Conservation (phyloP, 2,113 vertebrate species). For the Vidua chalybeata region DNA sequence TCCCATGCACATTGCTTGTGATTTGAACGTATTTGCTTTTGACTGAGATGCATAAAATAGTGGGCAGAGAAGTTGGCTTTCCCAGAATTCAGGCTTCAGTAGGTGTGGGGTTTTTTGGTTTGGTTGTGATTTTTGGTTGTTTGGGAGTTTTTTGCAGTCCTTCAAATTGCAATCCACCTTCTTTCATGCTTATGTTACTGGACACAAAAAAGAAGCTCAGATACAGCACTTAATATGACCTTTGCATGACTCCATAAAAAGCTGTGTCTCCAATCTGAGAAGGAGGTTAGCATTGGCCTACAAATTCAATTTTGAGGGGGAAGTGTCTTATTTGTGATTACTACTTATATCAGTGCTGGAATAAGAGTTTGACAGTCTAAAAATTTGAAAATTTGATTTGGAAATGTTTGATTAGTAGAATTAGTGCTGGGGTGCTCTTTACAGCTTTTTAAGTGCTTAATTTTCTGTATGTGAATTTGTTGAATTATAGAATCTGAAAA, state of each 20-base stretch:
- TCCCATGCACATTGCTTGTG: background rate
- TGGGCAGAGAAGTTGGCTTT: background rate
- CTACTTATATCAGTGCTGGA: background rate
- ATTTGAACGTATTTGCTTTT: background rate
- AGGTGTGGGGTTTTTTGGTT: background rate
- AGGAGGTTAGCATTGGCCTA: background rate
- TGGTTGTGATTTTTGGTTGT: background rate
- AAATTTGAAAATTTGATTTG: background rate
- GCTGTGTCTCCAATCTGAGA: background rate
- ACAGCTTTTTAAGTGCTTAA: background rate
- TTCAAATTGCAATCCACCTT: background rate
- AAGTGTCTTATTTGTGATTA: background rate
- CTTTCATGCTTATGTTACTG: background rate
- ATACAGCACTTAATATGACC: background rate
- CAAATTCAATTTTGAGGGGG: background rate
- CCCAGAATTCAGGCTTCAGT: background rate
- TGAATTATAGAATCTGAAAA: background rate
- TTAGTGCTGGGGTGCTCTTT: background rate
- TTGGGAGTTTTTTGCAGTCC: background rate
- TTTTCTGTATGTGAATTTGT: background rate
- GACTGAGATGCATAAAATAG: background rate
- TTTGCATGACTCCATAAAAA: background rate
- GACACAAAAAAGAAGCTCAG: background rate
- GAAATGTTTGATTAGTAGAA: background rate
- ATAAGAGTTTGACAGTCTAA: background rate